Evolutionary conservation across 1,140 invertebrate genomes (phyloP).

Genomic region (Agrilus planipennis): DNA sequence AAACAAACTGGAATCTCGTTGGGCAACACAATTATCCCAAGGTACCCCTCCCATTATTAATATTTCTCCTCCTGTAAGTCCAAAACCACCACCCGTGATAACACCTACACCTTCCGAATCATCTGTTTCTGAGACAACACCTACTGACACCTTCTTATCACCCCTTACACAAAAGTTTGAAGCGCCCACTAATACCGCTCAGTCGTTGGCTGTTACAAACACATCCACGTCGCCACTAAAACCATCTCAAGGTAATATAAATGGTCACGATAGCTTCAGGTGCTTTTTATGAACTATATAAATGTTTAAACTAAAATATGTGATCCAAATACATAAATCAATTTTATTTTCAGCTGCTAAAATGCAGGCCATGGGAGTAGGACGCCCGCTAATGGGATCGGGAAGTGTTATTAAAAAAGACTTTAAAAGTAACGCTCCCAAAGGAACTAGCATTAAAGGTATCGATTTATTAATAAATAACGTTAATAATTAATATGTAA

Average conservation of each 20-base stretch:
- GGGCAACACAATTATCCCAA: slow-evolving; percentile 27
- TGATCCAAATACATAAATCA: no score
- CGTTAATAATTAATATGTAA: neutral
- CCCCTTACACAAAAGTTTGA: no score
- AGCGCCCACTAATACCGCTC: no score
- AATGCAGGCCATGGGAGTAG: slow-evolving; percentile 19
- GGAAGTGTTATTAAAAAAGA: slow-evolving; percentile 17
- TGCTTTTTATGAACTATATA: no score
- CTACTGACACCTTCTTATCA: no score
- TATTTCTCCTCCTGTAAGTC: slow-evolving; percentile 16
- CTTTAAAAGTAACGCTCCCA: slow-evolving; percentile 17
- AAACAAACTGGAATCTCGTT: slow-evolving; percentile 27
- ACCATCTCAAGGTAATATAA: no score
- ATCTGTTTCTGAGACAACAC: neutral
- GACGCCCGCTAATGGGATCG: slow-evolving; percentile 11
- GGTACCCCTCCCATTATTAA: slow-evolving; percentile 29
- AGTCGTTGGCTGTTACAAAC: no score
- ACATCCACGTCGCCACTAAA: no score
- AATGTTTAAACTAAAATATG: no score
- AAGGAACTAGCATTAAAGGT: slow-evolving; percentile 23
- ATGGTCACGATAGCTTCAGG: no score
- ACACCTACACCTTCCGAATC: neutral
- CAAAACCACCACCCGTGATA: slow-evolving; percentile 11
- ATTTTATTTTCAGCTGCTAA: slow-evolving; percentile 14
- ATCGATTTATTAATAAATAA: slow-evolving; percentile 9